Base-by-base conservation (phyloP, 2,113 vertebrate genomes). In the Hucho hucho region DNA sequence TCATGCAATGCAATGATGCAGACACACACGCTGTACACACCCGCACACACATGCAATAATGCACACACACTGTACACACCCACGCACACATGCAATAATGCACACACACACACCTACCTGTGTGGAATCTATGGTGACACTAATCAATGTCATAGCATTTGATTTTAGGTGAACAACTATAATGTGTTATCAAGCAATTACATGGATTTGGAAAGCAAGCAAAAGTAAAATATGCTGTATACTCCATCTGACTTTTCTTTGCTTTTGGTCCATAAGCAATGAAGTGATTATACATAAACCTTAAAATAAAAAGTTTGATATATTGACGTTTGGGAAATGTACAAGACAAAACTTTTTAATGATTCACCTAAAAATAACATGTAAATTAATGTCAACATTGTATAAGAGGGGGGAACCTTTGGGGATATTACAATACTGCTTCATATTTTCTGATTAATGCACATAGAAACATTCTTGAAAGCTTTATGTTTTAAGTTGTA, bases 111-210 rank as follows among this genome's bases (percentile, higher is more conserved):
- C 24, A 49, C 46, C 18, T 7, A 29, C 63, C 26, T 22, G 47
- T 22, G 28, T 63, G 56, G 29, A 5, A 29, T 26, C 56, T 22
- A 74, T 25, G 71, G 71, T 59, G 6, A 67, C 49, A 16, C 16
- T 43, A 43, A 43, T 43, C 37, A 43, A 43, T 43, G 4, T 53
- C 13, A 20, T 28, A 66, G 71, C 37, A 77, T 71, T 49, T 26
- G 72, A 70, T 63, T 77, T 29, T 16, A 7, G 14, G 22, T 25
- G 49, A 49, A 29, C 3, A 73, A 43, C 9, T n/a, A 32, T 69
- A 61, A 65, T 76, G 83, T 46, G 76, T 83, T 78, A 77, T 82
- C 78, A 75, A 69, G 83, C 82, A 73, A 70, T 78, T 68, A 70
- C 37, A 65, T 5, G 64, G 7, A 65, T 61, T 61, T 61, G 18